These are phyloP conservation scores for Aleiodes testaceus DNA, from an alignment of 2,888 invertebrate species.

Conservation along the genomic window DNA sequence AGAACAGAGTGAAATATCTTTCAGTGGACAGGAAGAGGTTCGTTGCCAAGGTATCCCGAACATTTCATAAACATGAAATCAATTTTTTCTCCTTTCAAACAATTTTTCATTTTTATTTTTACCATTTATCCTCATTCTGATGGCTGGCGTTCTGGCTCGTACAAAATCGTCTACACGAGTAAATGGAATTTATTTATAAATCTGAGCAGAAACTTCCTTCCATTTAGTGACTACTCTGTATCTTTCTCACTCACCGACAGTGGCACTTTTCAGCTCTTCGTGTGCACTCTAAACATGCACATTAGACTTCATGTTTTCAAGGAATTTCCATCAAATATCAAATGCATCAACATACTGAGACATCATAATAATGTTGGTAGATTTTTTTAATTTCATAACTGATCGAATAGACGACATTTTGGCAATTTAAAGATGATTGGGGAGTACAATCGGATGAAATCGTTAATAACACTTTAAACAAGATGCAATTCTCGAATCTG, in stretches of 20 bases:
- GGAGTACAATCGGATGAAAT: no score
- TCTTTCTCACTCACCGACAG: constrained; percentile 44
- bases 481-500: no score
- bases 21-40: constrained; percentile 29
- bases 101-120: constrained; percentile 2
- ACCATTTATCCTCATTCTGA: constrained; percentile 17
- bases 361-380: no score
- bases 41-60: constrained; percentile 61
- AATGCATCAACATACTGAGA: no score
- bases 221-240: constrained; percentile 41
- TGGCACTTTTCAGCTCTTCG: constrained; percentile 41
- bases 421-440: no score
- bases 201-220: constrained; percentile 40
- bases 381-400: no score
- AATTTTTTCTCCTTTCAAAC: constrained; percentile 62
- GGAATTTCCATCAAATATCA: no score
- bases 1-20: neutral
- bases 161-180: constrained; percentile 33
- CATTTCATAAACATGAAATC: constrained; percentile 68
- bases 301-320: neutral
- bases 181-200: constrained; percentile 66
- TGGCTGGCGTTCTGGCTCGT: constrained; percentile 31
- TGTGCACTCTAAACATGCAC: constrained; percentile 26
- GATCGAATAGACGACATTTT: no score
- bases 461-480: no score